Percentiles rank a stretch among this genome's conserved stretches.
Conservation (phyloP, 2,888 invertebrate species). For the Deroplatys truncata region DNA sequence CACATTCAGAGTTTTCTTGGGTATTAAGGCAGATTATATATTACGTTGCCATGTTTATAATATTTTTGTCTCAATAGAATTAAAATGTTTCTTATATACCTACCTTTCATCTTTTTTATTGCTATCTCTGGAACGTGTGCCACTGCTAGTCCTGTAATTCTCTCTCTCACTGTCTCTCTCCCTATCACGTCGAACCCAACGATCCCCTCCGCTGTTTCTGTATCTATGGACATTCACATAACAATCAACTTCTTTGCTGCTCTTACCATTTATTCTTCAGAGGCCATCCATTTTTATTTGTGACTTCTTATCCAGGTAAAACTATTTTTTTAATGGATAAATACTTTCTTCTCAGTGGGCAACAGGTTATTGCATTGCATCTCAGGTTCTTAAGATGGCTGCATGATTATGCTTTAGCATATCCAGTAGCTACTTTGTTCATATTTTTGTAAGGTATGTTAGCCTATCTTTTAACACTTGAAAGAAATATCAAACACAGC, state of each 20-base stretch:
- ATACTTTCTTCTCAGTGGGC: background rate
- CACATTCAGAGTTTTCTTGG: no score
- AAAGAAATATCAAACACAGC: no score
- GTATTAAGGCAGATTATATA: no score
- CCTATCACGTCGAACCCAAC: conserved; percentile 10
- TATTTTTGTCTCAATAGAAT: no score
- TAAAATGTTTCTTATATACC: background rate
- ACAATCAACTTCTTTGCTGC: background rate
- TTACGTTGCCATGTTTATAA: no score
- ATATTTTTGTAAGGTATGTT: no score
- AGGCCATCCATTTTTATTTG: background rate
- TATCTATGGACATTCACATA: conserved; percentile 15
- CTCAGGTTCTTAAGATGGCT: background rate
- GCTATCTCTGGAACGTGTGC: conserved; percentile 6
- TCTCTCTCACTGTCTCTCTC: conserved; percentile 9
- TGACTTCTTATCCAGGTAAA: background rate
- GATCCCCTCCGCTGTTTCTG: conserved; percentile 11
- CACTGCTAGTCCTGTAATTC: background rate
- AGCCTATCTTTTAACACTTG: no score
- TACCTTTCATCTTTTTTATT: conserved; percentile 21
- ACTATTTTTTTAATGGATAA: background rate
- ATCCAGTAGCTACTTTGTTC: background rate
- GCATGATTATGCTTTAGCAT: background rate
- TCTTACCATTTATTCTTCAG: background rate
- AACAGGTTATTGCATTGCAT: background rate